Conservation (phyloP, 2,888 invertebrate species). For the Artemia sinica region DNA sequence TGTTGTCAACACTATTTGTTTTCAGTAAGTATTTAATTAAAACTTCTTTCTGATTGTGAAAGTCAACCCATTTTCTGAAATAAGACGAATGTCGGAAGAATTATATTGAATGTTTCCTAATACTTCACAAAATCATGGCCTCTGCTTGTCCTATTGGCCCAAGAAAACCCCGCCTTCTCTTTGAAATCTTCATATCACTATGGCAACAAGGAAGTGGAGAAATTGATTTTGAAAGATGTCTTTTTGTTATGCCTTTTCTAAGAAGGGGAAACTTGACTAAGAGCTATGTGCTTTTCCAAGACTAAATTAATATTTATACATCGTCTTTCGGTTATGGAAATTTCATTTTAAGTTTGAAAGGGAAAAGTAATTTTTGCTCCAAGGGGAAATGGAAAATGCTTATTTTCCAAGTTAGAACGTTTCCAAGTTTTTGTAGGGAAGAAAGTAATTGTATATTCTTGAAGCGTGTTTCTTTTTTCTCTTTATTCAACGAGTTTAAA, state of each 20-base stretch:
- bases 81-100: too few relatives aligned
- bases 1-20: too few relatives aligned
- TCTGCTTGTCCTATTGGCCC: constrained; percentile 7
- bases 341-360: constrained; percentile 8
- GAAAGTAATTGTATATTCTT: too few relatives aligned
- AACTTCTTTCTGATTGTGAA: too few relatives aligned
- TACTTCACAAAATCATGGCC: background rate
- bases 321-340: constrained; percentile 10
- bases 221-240: constrained; percentile 14
- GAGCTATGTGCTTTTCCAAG: background rate
- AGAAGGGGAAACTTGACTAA: constrained; percentile 9
- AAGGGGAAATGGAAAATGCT: constrained; percentile 1
- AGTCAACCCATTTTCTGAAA: too few relatives aligned
- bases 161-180: background rate
- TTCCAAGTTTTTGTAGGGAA: too few relatives aligned
- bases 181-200: background rate
- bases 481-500: too few relatives aligned
- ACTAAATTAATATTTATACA: constrained; percentile 11
- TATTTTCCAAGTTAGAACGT: too few relatives aligned
- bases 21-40: too few relatives aligned
- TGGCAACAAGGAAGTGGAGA: background rate
- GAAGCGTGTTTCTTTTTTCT: too few relatives aligned
- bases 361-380: constrained; percentile 10
- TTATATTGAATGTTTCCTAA: too few relatives aligned
- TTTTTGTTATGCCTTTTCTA: constrained; percentile 12